phyloP scores from a whole-genome alignment of 2,888 invertebrate species.

The Eupithecia tripunctaria region DNA sequence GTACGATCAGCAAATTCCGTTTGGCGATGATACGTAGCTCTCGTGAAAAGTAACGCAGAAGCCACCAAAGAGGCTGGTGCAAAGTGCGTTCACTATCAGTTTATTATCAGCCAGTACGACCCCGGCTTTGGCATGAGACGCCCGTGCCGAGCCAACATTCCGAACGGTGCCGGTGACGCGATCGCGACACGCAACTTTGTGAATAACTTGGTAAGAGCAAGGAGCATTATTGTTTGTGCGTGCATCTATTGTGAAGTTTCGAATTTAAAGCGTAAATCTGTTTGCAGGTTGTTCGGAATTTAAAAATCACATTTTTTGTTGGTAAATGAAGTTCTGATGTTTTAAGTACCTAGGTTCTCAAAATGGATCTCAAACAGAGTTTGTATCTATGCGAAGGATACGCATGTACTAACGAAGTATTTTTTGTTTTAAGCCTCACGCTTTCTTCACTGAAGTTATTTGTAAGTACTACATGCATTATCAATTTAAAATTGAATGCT shows the following conservation, averaged over 20 bases:
- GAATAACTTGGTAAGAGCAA: constrained; percentile 49
- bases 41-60: not conserved
- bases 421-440: not conserved
- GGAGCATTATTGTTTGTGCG: constrained; percentile 8
- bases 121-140: constrained; percentile 51
- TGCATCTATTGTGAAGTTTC: not conserved
- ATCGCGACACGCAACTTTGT: constrained; percentile 52
- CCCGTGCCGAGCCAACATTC: constrained; percentile 52
- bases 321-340: not conserved
- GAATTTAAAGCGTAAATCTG: not conserved
- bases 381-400: not conserved
- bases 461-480: not conserved
- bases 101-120: constrained; percentile 51
- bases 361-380: not conserved
- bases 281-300: not conserved
- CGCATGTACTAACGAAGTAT: not conserved
- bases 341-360: not conserved
- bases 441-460: not conserved
- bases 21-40: not conserved
- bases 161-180: constrained; percentile 39
- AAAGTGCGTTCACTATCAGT: constrained; percentile 44
- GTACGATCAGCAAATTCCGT: too few relatives aligned
- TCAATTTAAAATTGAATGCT: not conserved
- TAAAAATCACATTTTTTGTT: not conserved
- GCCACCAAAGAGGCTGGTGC: constrained; percentile 23